phyloP scores from a whole-genome alignment of 2,888 invertebrate species.

The Saturnia pavonia region DNA sequence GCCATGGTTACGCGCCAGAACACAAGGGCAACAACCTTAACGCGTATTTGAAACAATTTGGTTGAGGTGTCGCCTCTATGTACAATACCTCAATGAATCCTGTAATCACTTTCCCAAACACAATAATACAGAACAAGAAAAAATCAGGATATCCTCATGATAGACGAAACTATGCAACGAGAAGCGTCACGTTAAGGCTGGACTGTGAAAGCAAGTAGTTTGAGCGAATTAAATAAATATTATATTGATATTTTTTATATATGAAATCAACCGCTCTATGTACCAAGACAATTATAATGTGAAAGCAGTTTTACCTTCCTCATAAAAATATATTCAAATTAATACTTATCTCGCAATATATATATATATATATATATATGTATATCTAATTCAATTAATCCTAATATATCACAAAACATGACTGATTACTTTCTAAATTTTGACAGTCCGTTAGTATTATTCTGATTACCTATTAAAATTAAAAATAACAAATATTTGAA shows the following conservation, averaged over 20 bases:
- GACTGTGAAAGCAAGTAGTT: not conserved
- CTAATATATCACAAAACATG: conserved; percentile 75
- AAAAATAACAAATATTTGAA: not conserved
- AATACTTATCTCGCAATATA: conserved; percentile 21
- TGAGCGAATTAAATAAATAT: not conserved
- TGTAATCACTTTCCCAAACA: not conserved
- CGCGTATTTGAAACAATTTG: too few species aligned
- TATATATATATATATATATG: not conserved
- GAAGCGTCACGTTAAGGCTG: not conserved
- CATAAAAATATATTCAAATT: not conserved
- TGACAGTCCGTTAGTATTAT: conserved; percentile 20
- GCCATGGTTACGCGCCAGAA: too few species aligned
- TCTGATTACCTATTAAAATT: conserved; percentile 7
- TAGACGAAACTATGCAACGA: not conserved
- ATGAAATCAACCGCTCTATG: not conserved
- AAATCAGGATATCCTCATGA: not conserved
- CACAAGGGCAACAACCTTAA: too few species aligned
- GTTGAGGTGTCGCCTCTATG: too few species aligned
- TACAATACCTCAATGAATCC: too few species aligned
- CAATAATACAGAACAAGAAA: not conserved
- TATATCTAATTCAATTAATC: conserved; percentile 43
- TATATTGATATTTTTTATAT: not conserved
- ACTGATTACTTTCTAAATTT: conserved; percentile 52
- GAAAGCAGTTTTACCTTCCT: conserved; percentile 6
- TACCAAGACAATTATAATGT: not conserved